A percentile compares a stretch with the other conserved stretches of the same genome.
Conservation (phyloP, 2,113 vertebrate species). For the Hippolais icterina region DNA sequence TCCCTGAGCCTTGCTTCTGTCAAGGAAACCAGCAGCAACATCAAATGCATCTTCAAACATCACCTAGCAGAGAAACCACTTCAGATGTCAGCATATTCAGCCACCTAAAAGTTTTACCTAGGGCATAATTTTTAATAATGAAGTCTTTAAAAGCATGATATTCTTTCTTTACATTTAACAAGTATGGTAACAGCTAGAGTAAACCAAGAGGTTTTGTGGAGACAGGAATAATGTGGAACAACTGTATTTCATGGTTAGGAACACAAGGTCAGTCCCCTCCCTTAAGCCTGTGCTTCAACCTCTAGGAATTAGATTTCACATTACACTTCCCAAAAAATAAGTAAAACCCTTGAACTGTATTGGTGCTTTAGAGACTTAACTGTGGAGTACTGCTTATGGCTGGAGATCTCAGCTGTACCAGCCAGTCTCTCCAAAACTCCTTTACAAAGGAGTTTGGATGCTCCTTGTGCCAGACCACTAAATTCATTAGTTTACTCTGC, state of each 20-base stretch:
- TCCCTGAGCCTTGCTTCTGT: slow-evolving; percentile 43
- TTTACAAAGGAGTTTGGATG: neutral
- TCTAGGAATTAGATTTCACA: neutral
- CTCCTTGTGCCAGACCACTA: neutral
- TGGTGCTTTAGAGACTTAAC: neutral
- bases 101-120: neutral
- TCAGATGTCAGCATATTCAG: neutral
- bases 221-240: neutral
- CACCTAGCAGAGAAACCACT: slow-evolving; percentile 70
- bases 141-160: neutral
- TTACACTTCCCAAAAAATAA: neutral
- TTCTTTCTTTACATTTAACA: neutral
- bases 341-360: neutral
- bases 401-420: neutral
- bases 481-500: neutral
- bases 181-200: neutral
- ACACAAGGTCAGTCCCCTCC: neutral
- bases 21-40: slow-evolving; percentile 71
- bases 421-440: neutral
- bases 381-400: neutral
- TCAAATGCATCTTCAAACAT: slow-evolving; percentile 82
- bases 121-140: neutral
- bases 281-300: neutral
- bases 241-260: neutral
- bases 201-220: neutral